Evolutionary conservation across 1,140 invertebrate genomes (phyloP), one percentile per base, ranked within the genome.

Genomic region (Drosophila ironensis): DNA sequence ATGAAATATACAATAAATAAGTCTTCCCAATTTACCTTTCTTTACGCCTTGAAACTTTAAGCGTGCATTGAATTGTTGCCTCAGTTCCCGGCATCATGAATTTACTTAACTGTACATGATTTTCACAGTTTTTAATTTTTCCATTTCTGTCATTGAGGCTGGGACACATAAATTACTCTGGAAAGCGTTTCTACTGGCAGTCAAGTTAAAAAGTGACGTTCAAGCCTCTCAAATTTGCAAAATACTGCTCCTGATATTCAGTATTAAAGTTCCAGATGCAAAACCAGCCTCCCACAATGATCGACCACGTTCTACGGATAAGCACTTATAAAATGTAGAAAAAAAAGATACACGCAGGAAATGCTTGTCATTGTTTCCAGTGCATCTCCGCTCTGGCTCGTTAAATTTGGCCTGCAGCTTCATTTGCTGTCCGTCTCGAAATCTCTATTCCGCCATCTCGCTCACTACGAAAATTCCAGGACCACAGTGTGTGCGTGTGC

Each of bases 181-280:
- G 22, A 40, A 61, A 14, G 17, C 45, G 22, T 17, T 8, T 47
- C 4, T 2, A 27, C 37, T 35, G 9, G 14, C 20, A 37, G 45
- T 63, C 42, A 50, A 42, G 56, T 53, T 63, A 33, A 40, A 61
- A 82, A 57, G 54, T 82, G 72, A 70, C 47, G 73, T 77, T 69
- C 59, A 61, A 63, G 50, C 14, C 45, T 47, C 53, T 22, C 42
- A 38, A 41, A 24, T 59, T 24, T 4, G 5, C 4, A 16, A 16
- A 24, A 14, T 5, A 44, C n/a, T 27, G 14, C n/a, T 12, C 28
- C 5, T 33, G 11, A 27, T 9, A 9, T 9, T 0, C 1, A 8
- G 8, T 9, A 9, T n/a, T n/a, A n/a, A n/a, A n/a, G n/a, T n/a
- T n/a, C n/a, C n/a, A n/a, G n/a, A n/a, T n/a, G n/a, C n/a, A n/a